phyloP scores from a whole-genome alignment of 2,888 invertebrate species.

The Dryomyza anilis region DNA sequence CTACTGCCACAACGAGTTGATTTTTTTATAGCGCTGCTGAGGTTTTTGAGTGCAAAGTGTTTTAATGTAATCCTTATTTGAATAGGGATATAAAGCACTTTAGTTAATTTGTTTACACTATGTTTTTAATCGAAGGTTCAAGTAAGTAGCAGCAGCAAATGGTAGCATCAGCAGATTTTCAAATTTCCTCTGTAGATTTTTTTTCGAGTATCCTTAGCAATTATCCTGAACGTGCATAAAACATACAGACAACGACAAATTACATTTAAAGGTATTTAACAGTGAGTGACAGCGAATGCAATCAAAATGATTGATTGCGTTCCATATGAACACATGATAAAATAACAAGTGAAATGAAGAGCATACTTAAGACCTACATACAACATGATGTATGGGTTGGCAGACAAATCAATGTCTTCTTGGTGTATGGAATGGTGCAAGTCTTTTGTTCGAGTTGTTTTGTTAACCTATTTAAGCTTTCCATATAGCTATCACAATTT shows the following conservation, averaged over 20 bases:
- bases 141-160: too few species aligned
- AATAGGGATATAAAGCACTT: conserved; percentile 43
- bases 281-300: conserved; percentile 10
- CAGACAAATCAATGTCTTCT: not conserved
- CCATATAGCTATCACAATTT: not conserved
- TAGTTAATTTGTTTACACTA: conserved; percentile 50
- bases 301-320: conserved; percentile 17
- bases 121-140: conserved; percentile 19
- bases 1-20: conserved; percentile 36
- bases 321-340: conserved; percentile 1
- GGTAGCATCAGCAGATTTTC: too few species aligned
- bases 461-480: not conserved
- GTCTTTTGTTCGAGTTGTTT: conserved; percentile 3
- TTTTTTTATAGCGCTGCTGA: conserved; percentile 25
- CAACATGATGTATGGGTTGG: not conserved
- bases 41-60: conserved; percentile 31
- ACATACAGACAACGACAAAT: conserved; percentile 6
- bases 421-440: not conserved
- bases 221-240: too few species aligned
- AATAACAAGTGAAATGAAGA: not conserved
- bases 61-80: conserved; percentile 40
- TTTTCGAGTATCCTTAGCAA: too few species aligned
- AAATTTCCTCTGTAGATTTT: too few species aligned
- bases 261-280: conserved; percentile 25
- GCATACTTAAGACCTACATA: not conserved